Percentiles rank a stretch among this genome's conserved stretches.
phyloP scores from a whole-genome alignment of 2,113 vertebrate species.

The Cavia aperea region DNA sequence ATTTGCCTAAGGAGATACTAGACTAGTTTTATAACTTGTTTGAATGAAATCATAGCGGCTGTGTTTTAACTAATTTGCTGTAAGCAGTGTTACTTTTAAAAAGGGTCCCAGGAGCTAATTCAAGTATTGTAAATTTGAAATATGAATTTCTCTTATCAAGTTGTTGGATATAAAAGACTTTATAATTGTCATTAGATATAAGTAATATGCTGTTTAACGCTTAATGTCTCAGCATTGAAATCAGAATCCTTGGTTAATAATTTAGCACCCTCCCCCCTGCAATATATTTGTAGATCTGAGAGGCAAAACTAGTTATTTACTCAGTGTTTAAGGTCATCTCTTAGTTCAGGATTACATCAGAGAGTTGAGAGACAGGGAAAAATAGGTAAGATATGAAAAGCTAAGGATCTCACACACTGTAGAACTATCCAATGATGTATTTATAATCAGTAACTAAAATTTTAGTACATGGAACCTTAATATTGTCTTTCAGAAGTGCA shows the following conservation, averaged over 20 bases:
- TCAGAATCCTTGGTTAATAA: neutral
- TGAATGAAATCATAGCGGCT: constrained; percentile 4
- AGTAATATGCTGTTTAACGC: neutral
- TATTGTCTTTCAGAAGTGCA: neutral
- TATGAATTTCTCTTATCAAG: neutral
- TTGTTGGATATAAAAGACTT: neutral
- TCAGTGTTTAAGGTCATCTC: neutral
- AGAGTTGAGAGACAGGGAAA: neutral
- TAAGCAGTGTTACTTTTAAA: constrained; percentile 6
- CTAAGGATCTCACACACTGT: neutral
- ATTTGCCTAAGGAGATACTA: constrained; percentile 37
- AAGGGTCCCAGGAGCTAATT: neutral
- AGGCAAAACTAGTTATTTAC: neutral
- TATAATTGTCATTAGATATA: neutral
- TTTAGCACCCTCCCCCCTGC: neutral
- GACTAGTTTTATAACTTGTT: neutral
- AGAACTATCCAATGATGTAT: neutral
- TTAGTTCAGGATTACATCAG: neutral
- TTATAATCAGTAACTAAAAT: constrained; percentile 20
- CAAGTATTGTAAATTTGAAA: constrained; percentile 11
- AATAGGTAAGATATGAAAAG: neutral
- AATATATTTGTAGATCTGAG: neutral
- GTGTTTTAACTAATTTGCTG: constrained; percentile 32
- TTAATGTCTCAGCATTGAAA: constrained; percentile 6
- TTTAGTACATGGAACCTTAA: neutral